These are phyloP conservation scores for Anneissia japonica DNA, from an alignment of 35 echinoderm and acorn worm genomes.

Conservation along the genomic window DNA sequence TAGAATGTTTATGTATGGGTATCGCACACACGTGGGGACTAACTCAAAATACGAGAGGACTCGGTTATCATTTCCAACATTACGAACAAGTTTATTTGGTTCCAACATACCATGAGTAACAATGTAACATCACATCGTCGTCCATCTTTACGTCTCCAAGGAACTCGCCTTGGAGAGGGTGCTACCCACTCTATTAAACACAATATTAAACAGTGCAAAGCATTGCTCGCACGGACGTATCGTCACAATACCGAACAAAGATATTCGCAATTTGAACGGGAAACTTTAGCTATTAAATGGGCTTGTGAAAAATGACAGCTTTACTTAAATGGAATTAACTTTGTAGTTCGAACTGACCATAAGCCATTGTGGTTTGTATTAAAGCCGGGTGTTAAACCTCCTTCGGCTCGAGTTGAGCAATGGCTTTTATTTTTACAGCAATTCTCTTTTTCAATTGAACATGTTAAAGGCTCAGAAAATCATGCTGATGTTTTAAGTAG, in stretches of 20 bases:
- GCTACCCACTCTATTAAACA: too few species aligned
- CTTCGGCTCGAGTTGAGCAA: constrained; percentile 73
- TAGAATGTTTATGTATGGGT: too few species aligned
- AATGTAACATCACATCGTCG: too few species aligned
- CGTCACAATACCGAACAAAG: constrained; percentile 22
- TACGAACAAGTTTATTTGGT: too few species aligned
- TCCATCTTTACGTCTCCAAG: too few species aligned
- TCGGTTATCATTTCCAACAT: too few species aligned
- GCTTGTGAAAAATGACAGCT: constrained; percentile 64
- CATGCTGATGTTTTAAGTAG: neutral
- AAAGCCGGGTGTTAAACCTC: constrained; percentile 44
- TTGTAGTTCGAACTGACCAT: constrained; percentile 67
- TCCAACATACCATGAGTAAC: too few species aligned
- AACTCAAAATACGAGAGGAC: too few species aligned
- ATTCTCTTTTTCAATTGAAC: constrained; percentile 55
- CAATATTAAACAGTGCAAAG: too few species aligned
- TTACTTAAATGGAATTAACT: constrained; percentile 57
- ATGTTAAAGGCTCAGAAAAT: constrained; percentile 42
- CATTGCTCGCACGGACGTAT: too few species aligned
- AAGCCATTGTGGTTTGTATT: constrained; percentile 68
- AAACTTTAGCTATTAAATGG: constrained; percentile 71
- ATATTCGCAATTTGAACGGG: constrained; percentile 58
- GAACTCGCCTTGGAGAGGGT: too few species aligned
- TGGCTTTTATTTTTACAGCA: constrained; percentile 69
- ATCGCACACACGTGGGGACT: too few species aligned